Conservation (phyloP, 2,113 vertebrate genomes). For the Brienomyrus brachyistius region DNA sequence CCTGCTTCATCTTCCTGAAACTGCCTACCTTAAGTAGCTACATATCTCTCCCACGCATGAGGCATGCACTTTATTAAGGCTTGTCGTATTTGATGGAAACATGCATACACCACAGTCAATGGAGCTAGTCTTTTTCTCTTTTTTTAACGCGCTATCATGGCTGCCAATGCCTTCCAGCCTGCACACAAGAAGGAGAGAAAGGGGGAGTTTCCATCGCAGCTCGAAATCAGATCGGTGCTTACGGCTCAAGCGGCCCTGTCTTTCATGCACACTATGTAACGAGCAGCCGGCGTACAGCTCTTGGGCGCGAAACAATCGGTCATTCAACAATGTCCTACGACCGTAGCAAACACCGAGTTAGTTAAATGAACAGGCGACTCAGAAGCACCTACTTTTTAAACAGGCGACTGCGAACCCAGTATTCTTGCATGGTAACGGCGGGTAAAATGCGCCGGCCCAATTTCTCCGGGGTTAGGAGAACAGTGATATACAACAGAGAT, state of each 20-base stretch:
- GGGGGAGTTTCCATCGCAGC: background rate
- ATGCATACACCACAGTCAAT: background rate
- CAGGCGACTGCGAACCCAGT: background rate
- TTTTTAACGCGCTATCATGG: background rate
- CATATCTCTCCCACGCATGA: background rate
- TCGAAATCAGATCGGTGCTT: background rate
- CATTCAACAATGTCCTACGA: background rate
- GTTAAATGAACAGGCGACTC: background rate
- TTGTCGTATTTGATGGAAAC: background rate
- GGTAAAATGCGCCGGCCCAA: background rate
- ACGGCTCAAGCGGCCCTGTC: too few relatives aligned
- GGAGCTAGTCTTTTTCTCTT: background rate
- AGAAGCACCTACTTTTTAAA: background rate
- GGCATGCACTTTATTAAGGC: background rate
- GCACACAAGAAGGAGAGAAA: background rate
- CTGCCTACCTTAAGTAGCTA: background rate
- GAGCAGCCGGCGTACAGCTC: background rate
- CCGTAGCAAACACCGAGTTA: background rate
- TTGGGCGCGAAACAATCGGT: background rate
- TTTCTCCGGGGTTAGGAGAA: background rate
- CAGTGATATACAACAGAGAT: background rate
- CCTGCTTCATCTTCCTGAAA: background rate
- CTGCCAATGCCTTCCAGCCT: conserved; percentile 3
- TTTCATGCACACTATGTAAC: background rate
- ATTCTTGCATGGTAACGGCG: background rate